Evolutionary conservation across 2,888 invertebrate genomes (phyloP).

Genomic region (Xanthia icteritia): DNA sequence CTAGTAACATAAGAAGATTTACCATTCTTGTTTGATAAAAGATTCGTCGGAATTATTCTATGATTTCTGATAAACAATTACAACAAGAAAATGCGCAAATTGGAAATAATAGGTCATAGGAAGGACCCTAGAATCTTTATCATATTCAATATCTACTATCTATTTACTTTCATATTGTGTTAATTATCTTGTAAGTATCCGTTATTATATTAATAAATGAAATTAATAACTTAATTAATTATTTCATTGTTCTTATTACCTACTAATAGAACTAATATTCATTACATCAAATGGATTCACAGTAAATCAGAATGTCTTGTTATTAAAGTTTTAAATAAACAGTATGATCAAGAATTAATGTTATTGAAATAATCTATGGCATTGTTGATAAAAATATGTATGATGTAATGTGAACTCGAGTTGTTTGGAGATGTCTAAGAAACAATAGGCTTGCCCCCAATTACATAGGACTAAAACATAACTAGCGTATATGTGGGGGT

Average conservation of each 20-base stretch:
- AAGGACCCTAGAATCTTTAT: neutral
- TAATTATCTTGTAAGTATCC: neutral
- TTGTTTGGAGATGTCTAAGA: neutral
- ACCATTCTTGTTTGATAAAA: neutral
- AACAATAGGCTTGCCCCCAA: neutral
- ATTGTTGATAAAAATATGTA: conserved; percentile 7
- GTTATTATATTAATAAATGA: neutral
- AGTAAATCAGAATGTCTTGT: neutral
- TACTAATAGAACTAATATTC: neutral
- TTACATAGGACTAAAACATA: too few species aligned
- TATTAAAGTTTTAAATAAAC: neutral
- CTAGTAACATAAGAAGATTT: neutral
- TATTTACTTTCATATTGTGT: neutral
- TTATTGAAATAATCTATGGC: neutral
- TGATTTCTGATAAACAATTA: neutral
- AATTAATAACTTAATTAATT: neutral
- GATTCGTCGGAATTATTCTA: neutral
- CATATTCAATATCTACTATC: neutral
- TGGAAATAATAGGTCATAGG: neutral
- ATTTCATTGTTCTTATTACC: neutral
- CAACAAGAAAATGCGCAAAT: neutral
- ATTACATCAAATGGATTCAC: neutral
- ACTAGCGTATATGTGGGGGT: too few species aligned
- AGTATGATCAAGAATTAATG: neutral
- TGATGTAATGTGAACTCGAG: neutral